Evolutionary conservation across 2,888 invertebrate genomes (phyloP).

Genomic region (Acrocyrtus sp.): DNA sequence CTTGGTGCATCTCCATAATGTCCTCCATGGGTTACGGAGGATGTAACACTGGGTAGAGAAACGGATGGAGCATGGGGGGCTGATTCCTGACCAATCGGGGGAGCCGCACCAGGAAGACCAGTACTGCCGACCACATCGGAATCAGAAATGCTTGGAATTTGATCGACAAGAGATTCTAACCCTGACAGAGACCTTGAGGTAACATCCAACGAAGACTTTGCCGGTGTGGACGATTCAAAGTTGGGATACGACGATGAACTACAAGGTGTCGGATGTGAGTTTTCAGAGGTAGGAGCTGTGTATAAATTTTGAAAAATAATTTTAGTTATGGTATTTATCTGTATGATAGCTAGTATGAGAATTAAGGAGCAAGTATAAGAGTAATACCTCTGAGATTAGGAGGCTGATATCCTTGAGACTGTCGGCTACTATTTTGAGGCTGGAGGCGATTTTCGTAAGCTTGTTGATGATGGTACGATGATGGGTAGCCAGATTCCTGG

Average conservation of each 20-base stretch:
- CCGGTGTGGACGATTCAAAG: slow-evolving; percentile 71
- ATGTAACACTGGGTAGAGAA: slow-evolving; percentile 45
- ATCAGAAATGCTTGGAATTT: slow-evolving; percentile 88
- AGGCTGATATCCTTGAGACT: slow-evolving; percentile 43
- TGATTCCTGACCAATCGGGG: slow-evolving; percentile 52
- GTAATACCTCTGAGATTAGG: slow-evolving; percentile 50
- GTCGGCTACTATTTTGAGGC: slow-evolving; percentile 33
- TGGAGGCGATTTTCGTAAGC: slow-evolving; percentile 58
- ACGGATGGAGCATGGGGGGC: slow-evolving; percentile 51
- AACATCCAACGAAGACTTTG: slow-evolving; percentile 62
- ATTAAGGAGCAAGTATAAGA: too few relatives aligned
- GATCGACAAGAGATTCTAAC: slow-evolving; percentile 88
- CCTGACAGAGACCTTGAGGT: slow-evolving; percentile 72
- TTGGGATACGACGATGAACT: slow-evolving; percentile 36
- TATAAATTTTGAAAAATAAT: too few relatives aligned
- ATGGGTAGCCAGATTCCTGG: slow-evolving; percentile 50
- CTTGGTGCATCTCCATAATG: slow-evolving; percentile 57
- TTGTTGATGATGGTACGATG: slow-evolving; percentile 45
- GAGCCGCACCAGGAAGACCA: slow-evolving; percentile 39
- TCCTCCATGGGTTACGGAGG: slow-evolving; percentile 39
- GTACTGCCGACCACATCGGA: slow-evolving; percentile 68
- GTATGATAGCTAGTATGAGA: too few relatives aligned
- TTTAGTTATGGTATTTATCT: too few relatives aligned
- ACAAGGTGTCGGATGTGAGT: slow-evolving; percentile 25
- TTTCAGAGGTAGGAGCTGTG: slow-evolving; percentile 27